Conservation (phyloP, 2,888 invertebrate species). For the Parnassius smintheus region DNA sequence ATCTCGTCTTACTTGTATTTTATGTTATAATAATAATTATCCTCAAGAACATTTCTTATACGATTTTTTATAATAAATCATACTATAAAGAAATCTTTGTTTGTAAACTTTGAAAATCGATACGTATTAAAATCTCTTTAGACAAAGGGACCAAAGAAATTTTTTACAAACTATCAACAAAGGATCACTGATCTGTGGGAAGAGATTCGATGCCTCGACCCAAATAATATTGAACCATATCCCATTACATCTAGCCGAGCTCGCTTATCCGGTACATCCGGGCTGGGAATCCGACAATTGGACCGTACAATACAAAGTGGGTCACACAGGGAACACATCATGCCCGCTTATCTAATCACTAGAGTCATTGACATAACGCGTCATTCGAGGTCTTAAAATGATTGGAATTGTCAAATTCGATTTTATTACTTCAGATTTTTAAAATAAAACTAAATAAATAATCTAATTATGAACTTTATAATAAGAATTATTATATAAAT, state of each 20-base stretch:
- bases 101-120: not conserved
- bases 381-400: not conserved
- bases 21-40: too few relatives aligned
- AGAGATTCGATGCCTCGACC: constrained; percentile 15
- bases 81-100: too few relatives aligned
- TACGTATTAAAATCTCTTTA: not conserved
- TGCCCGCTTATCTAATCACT: constrained; percentile 19
- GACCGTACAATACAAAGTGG: constrained; percentile 12
- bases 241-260: constrained; percentile 12
- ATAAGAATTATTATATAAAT: too few relatives aligned
- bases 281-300: constrained; percentile 17
- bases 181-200: constrained; percentile 6
- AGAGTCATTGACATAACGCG: constrained; percentile 16
- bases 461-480: too few relatives aligned
- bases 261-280: constrained; percentile 16
- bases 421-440: not conserved
- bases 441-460: too few relatives aligned
- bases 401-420: not conserved
- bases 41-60: not conserved
- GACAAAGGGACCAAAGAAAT: not conserved
- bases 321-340: constrained; percentile 15
- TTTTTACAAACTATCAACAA: constrained; percentile 8
- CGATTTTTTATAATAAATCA: not conserved
- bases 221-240: constrained; percentile 17
- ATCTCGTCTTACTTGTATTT: too few relatives aligned